A percentile compares a stretch with the other conserved stretches of the same genome.
phyloP scores from a whole-genome alignment of 2,797 vertebrate genomes.

The Sebastolobus altivelis region DNA sequence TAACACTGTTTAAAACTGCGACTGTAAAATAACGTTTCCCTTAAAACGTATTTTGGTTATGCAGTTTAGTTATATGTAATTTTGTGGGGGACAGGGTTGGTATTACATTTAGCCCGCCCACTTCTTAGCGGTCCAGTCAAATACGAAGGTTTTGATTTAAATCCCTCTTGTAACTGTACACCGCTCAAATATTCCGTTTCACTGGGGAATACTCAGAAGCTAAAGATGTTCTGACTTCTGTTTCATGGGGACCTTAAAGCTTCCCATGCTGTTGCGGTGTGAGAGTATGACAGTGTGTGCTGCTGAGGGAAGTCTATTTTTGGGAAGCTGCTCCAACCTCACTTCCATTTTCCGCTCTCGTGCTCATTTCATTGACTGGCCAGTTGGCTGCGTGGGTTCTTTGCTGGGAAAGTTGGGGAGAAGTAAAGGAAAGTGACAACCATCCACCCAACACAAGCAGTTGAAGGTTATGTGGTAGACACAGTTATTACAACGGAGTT shows the following conservation, averaged over 20 bases:
- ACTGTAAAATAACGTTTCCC: no score
- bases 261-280: slow-evolving; percentile 54
- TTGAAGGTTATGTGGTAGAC: neutral
- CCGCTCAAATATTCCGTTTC: neutral
- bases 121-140: neutral
- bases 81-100: no score
- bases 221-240: neutral
- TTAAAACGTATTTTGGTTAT: neutral
- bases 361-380: slow-evolving; percentile 68
- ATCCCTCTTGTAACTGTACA: neutral
- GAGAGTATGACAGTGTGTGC: slow-evolving; percentile 53
- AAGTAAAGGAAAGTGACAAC: slow-evolving; percentile 15
- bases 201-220: neutral
- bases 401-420: slow-evolving; percentile 26
- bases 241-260: neutral
- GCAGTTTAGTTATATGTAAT: neutral
- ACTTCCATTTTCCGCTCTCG: slow-evolving; percentile 57
- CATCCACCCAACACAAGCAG: neutral
- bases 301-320: slow-evolving; percentile 69
- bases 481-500: neutral
- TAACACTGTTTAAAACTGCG: no score
- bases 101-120: no score
- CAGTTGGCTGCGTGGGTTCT: slow-evolving; percentile 15
- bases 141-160: neutral
- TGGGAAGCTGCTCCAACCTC: slow-evolving; percentile 69